phyloP scores from a whole-genome alignment of 2,888 invertebrate species.

The Tetheella fluctuosa region DNA sequence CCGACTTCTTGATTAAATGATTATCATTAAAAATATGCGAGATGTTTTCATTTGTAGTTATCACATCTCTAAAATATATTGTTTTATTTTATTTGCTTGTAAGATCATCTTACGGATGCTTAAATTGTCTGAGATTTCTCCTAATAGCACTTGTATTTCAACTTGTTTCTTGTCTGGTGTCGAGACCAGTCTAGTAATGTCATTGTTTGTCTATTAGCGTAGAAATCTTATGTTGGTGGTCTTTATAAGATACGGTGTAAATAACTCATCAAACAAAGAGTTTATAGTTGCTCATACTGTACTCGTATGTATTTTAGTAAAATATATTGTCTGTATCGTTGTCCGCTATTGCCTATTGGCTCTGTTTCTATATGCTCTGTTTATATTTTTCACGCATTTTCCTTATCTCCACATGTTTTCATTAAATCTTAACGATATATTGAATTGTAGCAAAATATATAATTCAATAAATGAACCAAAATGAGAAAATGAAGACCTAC shows the following conservation, averaged over 20 bases:
- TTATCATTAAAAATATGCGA: not conserved
- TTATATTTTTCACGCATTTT: no score
- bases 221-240: not conserved
- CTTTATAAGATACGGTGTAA: not conserved
- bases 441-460: not conserved
- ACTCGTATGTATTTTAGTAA: no score
- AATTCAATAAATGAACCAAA: not conserved
- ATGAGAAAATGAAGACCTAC: no score
- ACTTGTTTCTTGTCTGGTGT: conserved; percentile 6
- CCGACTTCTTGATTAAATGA: not conserved
- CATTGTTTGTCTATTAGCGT: conserved; percentile 8
- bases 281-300: no score
- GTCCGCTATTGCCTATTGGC: no score
- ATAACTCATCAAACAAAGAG: not conserved
- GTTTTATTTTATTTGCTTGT: not conserved
- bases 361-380: no score
- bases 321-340: no score
- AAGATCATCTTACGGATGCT: not conserved
- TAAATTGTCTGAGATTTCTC: conserved; percentile 12
- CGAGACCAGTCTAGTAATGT: not conserved
- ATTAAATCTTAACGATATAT: no score
- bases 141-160: conserved; percentile 8
- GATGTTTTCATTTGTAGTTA: not conserved
- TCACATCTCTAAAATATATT: conserved; percentile 4
- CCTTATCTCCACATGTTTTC: no score